phyloP scores from a whole-genome alignment of 2,888 invertebrate species.

The Parnassius orleans region DNA sequence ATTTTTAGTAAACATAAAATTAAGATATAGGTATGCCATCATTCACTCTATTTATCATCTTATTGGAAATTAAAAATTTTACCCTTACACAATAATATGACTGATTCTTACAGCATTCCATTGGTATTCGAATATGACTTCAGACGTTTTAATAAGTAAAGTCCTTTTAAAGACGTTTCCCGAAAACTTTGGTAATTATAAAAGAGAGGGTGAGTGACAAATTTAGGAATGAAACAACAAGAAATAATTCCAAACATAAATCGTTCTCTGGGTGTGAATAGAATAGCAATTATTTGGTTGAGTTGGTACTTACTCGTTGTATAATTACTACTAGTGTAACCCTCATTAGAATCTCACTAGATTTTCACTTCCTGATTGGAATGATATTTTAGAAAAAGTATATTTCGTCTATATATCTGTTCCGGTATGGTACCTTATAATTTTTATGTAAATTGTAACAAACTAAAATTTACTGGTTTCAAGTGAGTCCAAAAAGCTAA shows the following conservation, averaged over 20 bases:
- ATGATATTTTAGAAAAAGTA: no score
- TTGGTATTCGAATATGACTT: slow-evolving; percentile 28
- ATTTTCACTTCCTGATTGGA: background rate
- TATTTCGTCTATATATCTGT: no score
- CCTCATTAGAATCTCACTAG: slow-evolving; percentile 24
- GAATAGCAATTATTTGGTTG: slow-evolving; percentile 81
- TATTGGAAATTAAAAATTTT: no score
- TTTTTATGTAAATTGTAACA: no score
- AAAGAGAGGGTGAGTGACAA: slow-evolving; percentile 77
- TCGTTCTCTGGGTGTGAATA: slow-evolving; percentile 77
- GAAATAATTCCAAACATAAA: slow-evolving; percentile 79
- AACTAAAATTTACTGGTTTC: no score
- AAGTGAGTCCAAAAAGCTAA: no score
- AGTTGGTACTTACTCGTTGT: slow-evolving; percentile 61
- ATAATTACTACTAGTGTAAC: slow-evolving; percentile 31
- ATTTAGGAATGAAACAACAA: slow-evolving; percentile 81
- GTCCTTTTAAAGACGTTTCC: slow-evolving; percentile 69
- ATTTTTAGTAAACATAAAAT: no score
- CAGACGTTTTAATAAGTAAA: slow-evolving; percentile 34
- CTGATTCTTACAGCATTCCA: no score
- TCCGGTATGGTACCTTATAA: no score
- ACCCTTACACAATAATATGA: no score
- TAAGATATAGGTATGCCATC: no score
- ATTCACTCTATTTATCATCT: no score
- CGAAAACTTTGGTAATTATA: slow-evolving; percentile 76